Evolutionary conservation across 2,888 invertebrate species (phyloP), one percentile per base, ranked within the genome.

Genomic region (Coronaproctus castanopsis): DNA sequence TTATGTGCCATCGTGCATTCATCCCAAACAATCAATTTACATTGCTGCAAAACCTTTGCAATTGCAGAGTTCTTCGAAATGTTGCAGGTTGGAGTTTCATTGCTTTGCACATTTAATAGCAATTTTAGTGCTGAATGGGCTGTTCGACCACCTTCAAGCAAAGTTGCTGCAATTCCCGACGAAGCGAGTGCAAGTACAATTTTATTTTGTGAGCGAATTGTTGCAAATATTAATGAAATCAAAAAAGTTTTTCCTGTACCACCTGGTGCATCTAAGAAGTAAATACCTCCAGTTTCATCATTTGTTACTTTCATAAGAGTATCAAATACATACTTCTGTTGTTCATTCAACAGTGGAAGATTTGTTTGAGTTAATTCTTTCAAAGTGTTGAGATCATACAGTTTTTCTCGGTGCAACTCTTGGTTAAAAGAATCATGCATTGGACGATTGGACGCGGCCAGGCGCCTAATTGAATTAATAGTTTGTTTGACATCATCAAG

Each of bases 1-100:
- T 65, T 60, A 56, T 66, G 65, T 14, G 63, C 54, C 67, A 68
- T 66, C 3, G 66, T 63, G 51, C 64, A 62, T 55, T 69, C 66
- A 60, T 69, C 67, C 67, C 65, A 68, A 5, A 69, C 61, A 55
- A 63, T 57, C 23, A 54, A 23, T n/a, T 21, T 54, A 23, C 54
- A 54, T 19, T 63, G 19, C 55, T 60, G 55, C 21, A 65, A 52
- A 14, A 64, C 61, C 54, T 64, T 53, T 49, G 60, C 36, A 5
- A 36, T 36, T 36, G 36, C 36, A 36, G 36, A 36, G 36, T 36
- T 36, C 36, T 36, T 36, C 36, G 36, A 36, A 36, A 36, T 14
- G 36, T 36, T 36, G 36, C 36, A 36, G 36, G 36, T 36, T 36
- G 36, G 36, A 36, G 36, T 36, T 36, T 36, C 36, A 36, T 36